phyloP scores from a whole-genome alignment of 2,113 vertebrate species.

The Oxygymnocypris stewartii region DNA sequence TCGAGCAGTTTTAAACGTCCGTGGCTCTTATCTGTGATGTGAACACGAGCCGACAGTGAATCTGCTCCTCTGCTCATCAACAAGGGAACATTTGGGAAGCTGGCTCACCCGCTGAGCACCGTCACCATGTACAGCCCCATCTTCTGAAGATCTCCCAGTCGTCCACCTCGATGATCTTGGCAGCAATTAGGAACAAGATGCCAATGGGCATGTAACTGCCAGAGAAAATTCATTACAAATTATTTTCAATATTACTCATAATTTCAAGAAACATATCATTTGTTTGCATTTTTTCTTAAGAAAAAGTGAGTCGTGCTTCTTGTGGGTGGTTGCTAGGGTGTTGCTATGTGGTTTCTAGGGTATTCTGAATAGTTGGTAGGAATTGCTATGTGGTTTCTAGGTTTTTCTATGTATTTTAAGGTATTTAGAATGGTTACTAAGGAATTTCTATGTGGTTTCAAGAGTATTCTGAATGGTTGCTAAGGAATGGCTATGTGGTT shows the following conservation, averaged over 20 bases:
- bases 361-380: background rate
- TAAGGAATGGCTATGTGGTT: background rate
- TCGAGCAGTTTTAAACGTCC: slow-evolving; percentile 75
- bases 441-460: background rate
- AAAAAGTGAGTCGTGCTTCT: background rate
- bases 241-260: background rate
- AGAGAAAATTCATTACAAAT: slow-evolving; percentile 15
- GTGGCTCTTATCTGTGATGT: slow-evolving; percentile 71
- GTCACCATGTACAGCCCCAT: slow-evolving; percentile 98
- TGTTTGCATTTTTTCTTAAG: no score
- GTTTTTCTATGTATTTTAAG: background rate
- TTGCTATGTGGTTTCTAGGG: background rate
- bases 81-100: slow-evolving; percentile 62
- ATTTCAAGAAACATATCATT: background rate
- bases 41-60: slow-evolving; percentile 67
- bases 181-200: slow-evolving; percentile 95
- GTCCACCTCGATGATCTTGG: slow-evolving; percentile 96
- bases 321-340: background rate
- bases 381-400: no score
- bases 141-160: slow-evolving; percentile 98
- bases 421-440: background rate
- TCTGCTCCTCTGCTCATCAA: slow-evolving; percentile 56
- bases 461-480: background rate
- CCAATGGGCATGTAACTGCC: slow-evolving; percentile 96
- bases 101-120: slow-evolving; percentile 89